Evolutionary conservation across 2,797 vertebrate species (phyloP), one percentile per base, ranked within the genome.

Genomic region (Chiloscyllium punctatum): DNA sequence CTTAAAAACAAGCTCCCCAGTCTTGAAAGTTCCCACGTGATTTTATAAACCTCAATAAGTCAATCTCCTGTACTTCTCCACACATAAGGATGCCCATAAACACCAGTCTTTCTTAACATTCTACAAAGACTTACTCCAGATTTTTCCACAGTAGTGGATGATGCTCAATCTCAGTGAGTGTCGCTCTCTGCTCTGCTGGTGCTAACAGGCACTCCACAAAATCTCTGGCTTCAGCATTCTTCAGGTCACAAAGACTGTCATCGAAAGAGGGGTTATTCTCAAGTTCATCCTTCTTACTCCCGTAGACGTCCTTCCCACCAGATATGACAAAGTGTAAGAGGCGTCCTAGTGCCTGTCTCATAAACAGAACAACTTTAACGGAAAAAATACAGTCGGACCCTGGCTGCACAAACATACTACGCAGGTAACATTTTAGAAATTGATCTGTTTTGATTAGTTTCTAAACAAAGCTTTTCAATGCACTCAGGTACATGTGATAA

Each of bases 221-320:
- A 94, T 94, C 42, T 25, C 71, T 72, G 71, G 51, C 94, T 74
- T 94, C 94, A 51, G 94, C 94, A 94, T 94, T 30, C 69, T 72
- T 0, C 11, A 37, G 42, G 11, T 72, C 16, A 48, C 9, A 21
- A 72, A 74, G 71, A 33, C 53, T 13, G 13, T 74, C 27, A 8
- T 94, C 71, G 1, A 94, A 48, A 48, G 25, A 53, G 27, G 48
- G 71, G 1, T 72, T 94, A 74, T 94, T 94, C 25, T 74, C 69
- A 33, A 4, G 16, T 8, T 33, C 1, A 48, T 94, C 71, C 27
- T 72, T 27, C 6, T 72, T 13, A 53, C 25, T 53, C 42, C 48
- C 9, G 9, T 53, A 94, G 27, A 42, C 23, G 16, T 94, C 94
- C 71, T 94, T 74, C 72, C 94, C 94, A 33, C 71, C 25, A n/a